These are phyloP conservation scores for Nymphalis polychloros DNA, from an alignment of 2,888 invertebrate species.

Conservation along the genomic window DNA sequence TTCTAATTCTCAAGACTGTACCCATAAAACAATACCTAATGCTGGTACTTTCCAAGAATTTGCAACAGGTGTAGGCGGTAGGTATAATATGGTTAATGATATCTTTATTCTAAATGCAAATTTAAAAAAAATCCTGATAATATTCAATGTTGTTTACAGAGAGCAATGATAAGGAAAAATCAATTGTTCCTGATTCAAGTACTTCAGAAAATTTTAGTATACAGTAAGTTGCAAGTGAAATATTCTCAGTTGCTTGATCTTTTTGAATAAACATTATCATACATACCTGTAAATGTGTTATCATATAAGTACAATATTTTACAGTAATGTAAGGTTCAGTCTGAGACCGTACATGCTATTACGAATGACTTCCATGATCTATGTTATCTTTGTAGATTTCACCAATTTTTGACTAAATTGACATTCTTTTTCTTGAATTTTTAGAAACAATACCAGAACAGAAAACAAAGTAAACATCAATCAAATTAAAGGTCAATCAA, in stretches of 20 bases:
- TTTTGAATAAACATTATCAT: too few relatives aligned
- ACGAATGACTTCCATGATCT: not conserved
- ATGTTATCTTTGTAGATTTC: not conserved
- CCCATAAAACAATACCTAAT: constrained; percentile 46
- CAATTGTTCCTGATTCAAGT: constrained; percentile 63
- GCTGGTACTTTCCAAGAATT: constrained; percentile 60
- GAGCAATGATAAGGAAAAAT: constrained; percentile 24
- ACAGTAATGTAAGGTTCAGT: not conserved
- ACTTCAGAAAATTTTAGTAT: constrained; percentile 56
- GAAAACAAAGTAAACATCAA: constrained; percentile 41
- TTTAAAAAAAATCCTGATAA: constrained; percentile 8
- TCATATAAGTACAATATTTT: not conserved
- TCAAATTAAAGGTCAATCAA: constrained; percentile 36
- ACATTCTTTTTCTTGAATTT: constrained; percentile 32
- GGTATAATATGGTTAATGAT: constrained; percentile 22
- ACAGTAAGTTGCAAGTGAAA: constrained; percentile 52
- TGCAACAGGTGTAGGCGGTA: constrained; percentile 59
- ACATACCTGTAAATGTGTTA: not conserved
- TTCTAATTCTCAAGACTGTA: constrained; percentile 36
- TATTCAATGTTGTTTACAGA: constrained; percentile 19
- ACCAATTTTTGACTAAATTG: not conserved
- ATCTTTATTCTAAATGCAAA: not conserved
- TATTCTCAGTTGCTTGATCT: too few relatives aligned
- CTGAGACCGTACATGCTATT: not conserved
- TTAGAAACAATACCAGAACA: constrained; percentile 48